phyloP scores from a whole-genome alignment of 2,888 invertebrate genomes.

The Acronicta aceris region DNA sequence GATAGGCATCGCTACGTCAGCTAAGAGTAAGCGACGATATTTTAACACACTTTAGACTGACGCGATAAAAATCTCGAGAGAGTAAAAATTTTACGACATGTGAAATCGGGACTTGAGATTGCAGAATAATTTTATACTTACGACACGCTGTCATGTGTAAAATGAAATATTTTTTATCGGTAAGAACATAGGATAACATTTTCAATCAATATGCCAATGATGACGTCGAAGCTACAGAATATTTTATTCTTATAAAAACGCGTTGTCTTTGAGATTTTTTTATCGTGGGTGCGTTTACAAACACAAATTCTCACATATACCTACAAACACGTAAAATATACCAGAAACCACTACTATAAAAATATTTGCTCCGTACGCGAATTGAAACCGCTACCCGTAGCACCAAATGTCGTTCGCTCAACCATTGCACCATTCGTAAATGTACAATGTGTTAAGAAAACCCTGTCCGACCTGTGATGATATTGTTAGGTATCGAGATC shows the following conservation, averaged over 20 bases:
- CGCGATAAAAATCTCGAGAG: slow-evolving; percentile 72
- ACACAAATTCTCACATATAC: too few relatives aligned
- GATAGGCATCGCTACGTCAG: slow-evolving; percentile 68
- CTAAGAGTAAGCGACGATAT: slow-evolving; percentile 64
- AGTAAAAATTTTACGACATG: slow-evolving; percentile 76
- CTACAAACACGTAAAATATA: too few relatives aligned
- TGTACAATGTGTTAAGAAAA: too few relatives aligned
- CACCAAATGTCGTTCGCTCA: too few relatives aligned
- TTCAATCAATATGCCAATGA: slow-evolving; percentile 64
- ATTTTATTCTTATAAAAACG: too few relatives aligned
- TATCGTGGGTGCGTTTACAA: too few relatives aligned
- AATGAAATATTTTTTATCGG: slow-evolving; percentile 71
- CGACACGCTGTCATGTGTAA: slow-evolving; percentile 69
- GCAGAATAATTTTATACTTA: slow-evolving; percentile 73
- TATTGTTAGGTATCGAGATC: too few relatives aligned
- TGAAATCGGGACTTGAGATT: slow-evolving; percentile 74
- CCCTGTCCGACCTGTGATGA: too few relatives aligned
- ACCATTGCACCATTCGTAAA: background rate
- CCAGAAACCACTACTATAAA: too few relatives aligned
- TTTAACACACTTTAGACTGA: slow-evolving; percentile 69
- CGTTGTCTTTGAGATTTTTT: too few relatives aligned
- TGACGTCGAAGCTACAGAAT: slow-evolving; percentile 41
- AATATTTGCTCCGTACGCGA: too few relatives aligned
- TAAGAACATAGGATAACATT: slow-evolving; percentile 62
- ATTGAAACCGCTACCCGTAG: too few relatives aligned